phyloP scores from a whole-genome alignment of 2,888 invertebrate genomes.

The Drosophila monieri region DNA sequence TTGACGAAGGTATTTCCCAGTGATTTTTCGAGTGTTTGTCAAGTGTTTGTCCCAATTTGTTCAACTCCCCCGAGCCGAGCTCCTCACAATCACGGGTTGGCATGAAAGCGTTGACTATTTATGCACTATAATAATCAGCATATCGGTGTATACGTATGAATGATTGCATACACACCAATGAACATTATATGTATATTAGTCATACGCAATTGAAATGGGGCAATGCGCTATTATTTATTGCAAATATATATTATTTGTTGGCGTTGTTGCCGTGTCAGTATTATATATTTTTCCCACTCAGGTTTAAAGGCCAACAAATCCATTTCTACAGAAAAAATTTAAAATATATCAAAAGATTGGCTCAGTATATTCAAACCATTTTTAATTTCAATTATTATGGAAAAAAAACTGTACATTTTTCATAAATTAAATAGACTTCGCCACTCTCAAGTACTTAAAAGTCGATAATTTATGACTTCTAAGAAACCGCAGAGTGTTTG shows the following conservation, averaged over 20 bases:
- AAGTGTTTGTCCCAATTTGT: constrained; percentile 30
- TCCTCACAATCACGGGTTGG: constrained; percentile 8
- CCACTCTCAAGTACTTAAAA: not conserved
- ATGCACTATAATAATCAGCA: constrained; percentile 29
- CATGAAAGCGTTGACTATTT: constrained; percentile 25
- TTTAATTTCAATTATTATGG: no score
- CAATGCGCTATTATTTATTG: constrained; percentile 4
- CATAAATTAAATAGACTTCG: no score
- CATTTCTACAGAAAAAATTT: not conserved
- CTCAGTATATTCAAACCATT: not conserved
- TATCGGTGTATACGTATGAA: constrained; percentile 8
- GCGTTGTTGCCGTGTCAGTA: not conserved
- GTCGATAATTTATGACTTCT: not conserved
- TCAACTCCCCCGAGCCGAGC: constrained; percentile 12
- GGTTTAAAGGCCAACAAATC: not conserved
- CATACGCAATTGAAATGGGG: constrained; percentile 33
- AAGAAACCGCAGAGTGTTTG: not conserved
- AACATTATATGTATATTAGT: constrained; percentile 11
- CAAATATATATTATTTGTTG: not conserved
- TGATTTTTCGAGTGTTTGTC: constrained; percentile 11
- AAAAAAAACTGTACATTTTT: not conserved
- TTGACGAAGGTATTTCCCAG: constrained; percentile 40
- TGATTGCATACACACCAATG: constrained; percentile 11
- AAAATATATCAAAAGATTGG: not conserved
- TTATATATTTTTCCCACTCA: not conserved